Base-by-base conservation (phyloP, 2,113 vertebrate species). In the Ovibos moschatus region DNA sequence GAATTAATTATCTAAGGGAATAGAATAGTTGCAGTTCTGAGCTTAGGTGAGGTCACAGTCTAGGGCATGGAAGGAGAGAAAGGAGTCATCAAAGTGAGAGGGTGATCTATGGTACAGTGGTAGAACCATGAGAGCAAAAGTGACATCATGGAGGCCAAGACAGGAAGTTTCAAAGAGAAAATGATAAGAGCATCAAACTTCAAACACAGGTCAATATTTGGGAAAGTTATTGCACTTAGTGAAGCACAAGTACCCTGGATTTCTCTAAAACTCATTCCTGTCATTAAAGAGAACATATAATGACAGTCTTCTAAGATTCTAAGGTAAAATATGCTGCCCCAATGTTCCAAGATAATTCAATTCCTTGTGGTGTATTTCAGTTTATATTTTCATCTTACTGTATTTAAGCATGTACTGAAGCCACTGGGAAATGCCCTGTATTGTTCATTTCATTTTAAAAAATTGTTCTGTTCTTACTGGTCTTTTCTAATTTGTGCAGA, bases 71-170 rank as follows among this genome's bases (percentile, higher is more conserved):
- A 33, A 50, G 2, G 25, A 33, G 17, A 30, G 23, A 84, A 87
- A n/a, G 19, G 10, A 79, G 7, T n/a, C 16, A 28, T 40, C 9
- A 43, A 91, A 76, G 58, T 30, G 27, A 53, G 50, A 47, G 40
- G 16, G 19, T 11, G 8, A 27, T 33, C 28, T 71, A 0, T 53
- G 21, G 23, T 10, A 23, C 0, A 27, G 23, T 28, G 17, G n/a
- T 21, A 96, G 30, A 91, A 60, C 76, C 40, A 50, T 27, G 7
- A 57, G n/a, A 82, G 6, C 67, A 93, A 28, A 84, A 85, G 15
- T 88, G 55, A 74, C 94, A 60, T 40, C 50, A 55, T n/a, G 40
- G 78, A 91, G 7, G 5, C 11, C 9, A 84, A 30, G 5, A 33
- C 25, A 53, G n/a, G 45, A 92, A 82, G 28, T 50, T 50, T 71